Conservation (phyloP, 2,113 vertebrate species). For the Okapia johnstoni region DNA sequence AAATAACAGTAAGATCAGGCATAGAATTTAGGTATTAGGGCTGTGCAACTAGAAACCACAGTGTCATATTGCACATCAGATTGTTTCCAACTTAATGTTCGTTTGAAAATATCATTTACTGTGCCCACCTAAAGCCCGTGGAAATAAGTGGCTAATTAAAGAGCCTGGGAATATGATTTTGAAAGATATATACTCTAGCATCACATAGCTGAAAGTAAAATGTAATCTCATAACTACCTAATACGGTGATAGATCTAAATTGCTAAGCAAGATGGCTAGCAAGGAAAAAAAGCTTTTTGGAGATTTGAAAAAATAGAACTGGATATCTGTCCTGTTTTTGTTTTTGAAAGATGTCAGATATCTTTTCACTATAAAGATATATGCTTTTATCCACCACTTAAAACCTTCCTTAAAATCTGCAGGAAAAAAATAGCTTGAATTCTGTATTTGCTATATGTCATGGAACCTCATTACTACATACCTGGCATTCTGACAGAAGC, state of each 20-base stretch:
- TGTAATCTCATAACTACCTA: background rate
- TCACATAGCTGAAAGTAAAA: background rate
- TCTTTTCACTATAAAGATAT: background rate
- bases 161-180: background rate
- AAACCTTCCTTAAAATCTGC: slow-evolving; percentile 66
- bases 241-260: background rate
- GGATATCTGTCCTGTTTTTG: background rate
- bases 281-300: background rate
- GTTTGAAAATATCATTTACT: background rate
- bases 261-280: background rate
- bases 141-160: background rate
- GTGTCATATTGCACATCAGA: background rate
- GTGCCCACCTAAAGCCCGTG: background rate
- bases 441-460: slow-evolving; percentile 52
- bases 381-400: slow-evolving; percentile 26
- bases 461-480: slow-evolving; percentile 57
- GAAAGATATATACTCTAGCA: background rate
- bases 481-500: slow-evolving; percentile 31
- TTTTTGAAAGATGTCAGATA: background rate
- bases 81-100: background rate
- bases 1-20: background rate
- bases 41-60: background rate
- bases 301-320: background rate
- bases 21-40: background rate
- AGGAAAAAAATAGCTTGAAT: slow-evolving; percentile 49